Percentiles rank a stretch among this genome's conserved stretches.
Conservation (phyloP, 2,888 invertebrate species). For the Adelphocoris suturalis region DNA sequence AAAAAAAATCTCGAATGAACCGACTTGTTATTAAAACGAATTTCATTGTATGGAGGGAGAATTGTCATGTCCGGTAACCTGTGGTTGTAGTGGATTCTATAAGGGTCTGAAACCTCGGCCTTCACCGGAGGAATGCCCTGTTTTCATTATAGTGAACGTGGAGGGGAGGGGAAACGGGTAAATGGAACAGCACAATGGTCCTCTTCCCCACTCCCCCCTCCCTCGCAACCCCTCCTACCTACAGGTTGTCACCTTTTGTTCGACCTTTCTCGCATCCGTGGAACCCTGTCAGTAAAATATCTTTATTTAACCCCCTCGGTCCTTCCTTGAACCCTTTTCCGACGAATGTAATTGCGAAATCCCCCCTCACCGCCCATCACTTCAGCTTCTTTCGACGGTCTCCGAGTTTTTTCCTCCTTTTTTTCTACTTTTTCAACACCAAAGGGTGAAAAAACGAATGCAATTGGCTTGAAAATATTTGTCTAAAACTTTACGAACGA, state of each 20-base stretch:
- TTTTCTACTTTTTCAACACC: too few relatives aligned
- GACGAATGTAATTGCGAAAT: conserved; percentile 33
- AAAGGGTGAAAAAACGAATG: too few relatives aligned
- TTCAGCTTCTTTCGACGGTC: background rate
- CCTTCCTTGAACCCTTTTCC: conserved; percentile 37
- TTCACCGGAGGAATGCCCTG: background rate
- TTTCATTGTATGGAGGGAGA: background rate
- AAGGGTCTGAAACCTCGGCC: background rate
- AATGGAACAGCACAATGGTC: background rate
- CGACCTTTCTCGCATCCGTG: conserved; percentile 3
- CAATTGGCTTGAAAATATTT: too few relatives aligned
- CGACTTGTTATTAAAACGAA: background rate
- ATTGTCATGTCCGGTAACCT: conserved; percentile 12
- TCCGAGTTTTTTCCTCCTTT: background rate
- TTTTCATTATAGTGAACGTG: conserved; percentile 1
- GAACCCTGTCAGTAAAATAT: conserved; percentile 69
- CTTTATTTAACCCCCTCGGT: conserved; percentile 72
- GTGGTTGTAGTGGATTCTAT: background rate
- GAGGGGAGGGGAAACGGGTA: background rate
- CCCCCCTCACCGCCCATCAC: background rate
- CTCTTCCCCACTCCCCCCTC: too few relatives aligned
- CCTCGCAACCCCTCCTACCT: background rate
- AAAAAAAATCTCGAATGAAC: background rate
- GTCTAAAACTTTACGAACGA: too few relatives aligned
- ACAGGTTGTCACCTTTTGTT: conserved; percentile 8